These are phyloP conservation scores for Prunella strophiata DNA, from an alignment of 2,797 vertebrate species.

Conservation along the genomic window DNA sequence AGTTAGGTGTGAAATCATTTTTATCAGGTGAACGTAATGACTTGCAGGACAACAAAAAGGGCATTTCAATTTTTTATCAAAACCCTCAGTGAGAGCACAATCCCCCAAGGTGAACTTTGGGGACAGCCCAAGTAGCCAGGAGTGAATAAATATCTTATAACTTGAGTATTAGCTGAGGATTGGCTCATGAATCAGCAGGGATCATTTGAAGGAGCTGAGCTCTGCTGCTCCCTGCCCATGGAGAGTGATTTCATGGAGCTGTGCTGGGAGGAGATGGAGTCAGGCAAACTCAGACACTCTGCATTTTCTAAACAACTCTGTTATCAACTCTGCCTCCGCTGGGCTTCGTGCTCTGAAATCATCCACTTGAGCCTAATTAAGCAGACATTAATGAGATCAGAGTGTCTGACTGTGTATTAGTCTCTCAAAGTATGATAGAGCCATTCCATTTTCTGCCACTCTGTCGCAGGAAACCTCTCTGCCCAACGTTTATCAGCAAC, in stretches of 20 bases:
- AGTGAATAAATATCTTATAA: conserved; percentile 7
- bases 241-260: neutral
- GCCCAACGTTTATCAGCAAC: rapidly evolving
- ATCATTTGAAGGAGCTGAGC: neutral
- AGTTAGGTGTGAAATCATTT: neutral
- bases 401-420: neutral
- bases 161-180: neutral
- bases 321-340: neutral
- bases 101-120: neutral
- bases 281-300: neutral
- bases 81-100: neutral
- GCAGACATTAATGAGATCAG: neutral
- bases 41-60: conserved; percentile 29
- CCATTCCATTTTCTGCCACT: neutral
- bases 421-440: rapidly evolving
- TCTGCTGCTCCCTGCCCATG: neutral
- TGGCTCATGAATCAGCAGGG: neutral
- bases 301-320: neutral
- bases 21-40: neutral
- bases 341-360: neutral
- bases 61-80: conserved; percentile 27
- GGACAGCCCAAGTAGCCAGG: neutral
- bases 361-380: neutral
- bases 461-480: neutral
- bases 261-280: neutral